A percentile compares a stretch with the other conserved stretches of the same genome.
Conservation (phyloP, 1,140 invertebrate species). For the Anastrepha ludens region DNA sequence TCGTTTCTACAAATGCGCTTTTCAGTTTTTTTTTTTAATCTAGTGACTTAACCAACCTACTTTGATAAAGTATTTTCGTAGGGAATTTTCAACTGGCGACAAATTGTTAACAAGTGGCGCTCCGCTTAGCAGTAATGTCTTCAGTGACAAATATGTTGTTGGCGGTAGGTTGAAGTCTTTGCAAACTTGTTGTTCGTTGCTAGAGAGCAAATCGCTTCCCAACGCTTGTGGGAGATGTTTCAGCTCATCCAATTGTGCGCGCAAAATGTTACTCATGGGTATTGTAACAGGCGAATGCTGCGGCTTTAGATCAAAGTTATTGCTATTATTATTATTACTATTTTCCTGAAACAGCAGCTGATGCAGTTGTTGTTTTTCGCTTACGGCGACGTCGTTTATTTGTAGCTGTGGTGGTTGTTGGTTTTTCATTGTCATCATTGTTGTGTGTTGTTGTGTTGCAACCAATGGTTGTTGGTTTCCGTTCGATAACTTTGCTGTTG, state of each 20-base stretch:
- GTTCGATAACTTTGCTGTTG: slow-evolving; percentile 34
- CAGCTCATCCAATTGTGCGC: slow-evolving; percentile 67
- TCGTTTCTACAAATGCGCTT: not conserved
- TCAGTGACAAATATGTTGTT: slow-evolving; percentile 77
- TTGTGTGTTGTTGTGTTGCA: slow-evolving; percentile 57
- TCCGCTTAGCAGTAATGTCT: slow-evolving; percentile 75
- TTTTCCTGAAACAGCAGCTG: slow-evolving; percentile 54
- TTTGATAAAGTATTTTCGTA: slow-evolving; percentile 73
- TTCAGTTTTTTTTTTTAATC: not conserved
- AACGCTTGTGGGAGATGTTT: slow-evolving; percentile 66
- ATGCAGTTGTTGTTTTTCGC: slow-evolving; percentile 56
- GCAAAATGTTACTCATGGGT: slow-evolving; percentile 66
- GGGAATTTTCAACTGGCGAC: slow-evolving; percentile 66
- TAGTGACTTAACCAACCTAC: slow-evolving; percentile 73
- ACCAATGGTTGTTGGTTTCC: slow-evolving; percentile 41
- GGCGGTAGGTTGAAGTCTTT: slow-evolving; percentile 76
- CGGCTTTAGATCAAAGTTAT: slow-evolving; percentile 56
- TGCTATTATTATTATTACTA: slow-evolving; percentile 53
- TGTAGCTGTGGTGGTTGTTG: slow-evolving; percentile 56
- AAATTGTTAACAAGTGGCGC: slow-evolving; percentile 67
- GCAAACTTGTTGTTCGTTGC: slow-evolving; percentile 76
- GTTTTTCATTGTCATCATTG: slow-evolving; percentile 53
- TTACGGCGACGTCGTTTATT: slow-evolving; percentile 60
- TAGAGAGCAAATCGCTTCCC: slow-evolving; percentile 72
- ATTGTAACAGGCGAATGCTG: slow-evolving; percentile 56